These are phyloP conservation scores for Steinernema hermaphroditum DNA, from an alignment of 2,888 invertebrate species.

Conservation along the genomic window DNA sequence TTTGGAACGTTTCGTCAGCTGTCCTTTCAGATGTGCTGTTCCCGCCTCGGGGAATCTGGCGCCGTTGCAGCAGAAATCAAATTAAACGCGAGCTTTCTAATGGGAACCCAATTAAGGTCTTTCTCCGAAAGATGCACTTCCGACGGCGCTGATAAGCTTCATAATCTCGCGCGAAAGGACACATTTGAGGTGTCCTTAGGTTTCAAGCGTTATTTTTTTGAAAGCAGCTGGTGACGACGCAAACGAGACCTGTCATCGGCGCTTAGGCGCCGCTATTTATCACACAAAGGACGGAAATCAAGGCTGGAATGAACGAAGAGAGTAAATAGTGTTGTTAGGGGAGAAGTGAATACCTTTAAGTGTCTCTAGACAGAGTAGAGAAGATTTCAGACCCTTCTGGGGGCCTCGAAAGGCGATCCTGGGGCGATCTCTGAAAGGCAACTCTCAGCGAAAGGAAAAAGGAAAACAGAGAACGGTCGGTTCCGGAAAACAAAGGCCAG, in stretches of 20 bases:
- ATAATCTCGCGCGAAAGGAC: neutral
- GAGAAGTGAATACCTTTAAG: no score
- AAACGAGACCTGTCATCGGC: neutral
- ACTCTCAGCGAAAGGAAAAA: no score
- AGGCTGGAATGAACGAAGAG: no score
- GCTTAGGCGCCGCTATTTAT: neutral
- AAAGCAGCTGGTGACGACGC: neutral
- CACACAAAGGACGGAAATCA: neutral
- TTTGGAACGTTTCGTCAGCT: neutral
- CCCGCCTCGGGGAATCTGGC: no score
- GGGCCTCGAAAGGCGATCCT: no score
- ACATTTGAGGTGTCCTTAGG: neutral
- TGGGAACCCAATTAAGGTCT: neutral
- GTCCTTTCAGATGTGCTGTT: neutral
- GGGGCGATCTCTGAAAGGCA: no score
- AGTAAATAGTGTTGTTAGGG: no score
- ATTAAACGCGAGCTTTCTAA: slow-evolving; percentile 11
- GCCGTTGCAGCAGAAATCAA: neutral
- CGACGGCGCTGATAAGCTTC: neutral
- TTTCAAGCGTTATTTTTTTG: neutral
- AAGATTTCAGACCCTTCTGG: no score
- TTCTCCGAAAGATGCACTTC: neutral
- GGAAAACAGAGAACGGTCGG: no score
- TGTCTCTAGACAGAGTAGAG: no score
- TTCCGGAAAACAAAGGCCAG: neutral